Base-by-base conservation (phyloP, 2,113 vertebrate genomes). In the Microtus pennsylvanicus region DNA sequence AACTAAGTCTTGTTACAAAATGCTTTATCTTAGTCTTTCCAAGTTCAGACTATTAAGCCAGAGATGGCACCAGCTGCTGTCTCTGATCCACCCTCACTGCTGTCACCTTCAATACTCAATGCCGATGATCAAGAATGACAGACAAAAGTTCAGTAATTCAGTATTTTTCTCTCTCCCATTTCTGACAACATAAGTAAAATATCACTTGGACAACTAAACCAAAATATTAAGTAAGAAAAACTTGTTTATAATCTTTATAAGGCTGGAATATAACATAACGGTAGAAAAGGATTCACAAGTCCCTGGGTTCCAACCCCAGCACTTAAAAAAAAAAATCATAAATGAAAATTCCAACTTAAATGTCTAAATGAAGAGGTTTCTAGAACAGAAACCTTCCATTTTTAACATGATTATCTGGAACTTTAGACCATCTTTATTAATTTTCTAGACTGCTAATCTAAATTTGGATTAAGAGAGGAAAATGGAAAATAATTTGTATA, bases 201-300 rank as follows among this genome's bases (percentile, higher is more conserved):
- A 30, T 45, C 87, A 55, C 13, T 30, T 16, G 3, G 55, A 4
- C 7, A 74, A 72, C 28, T 55, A 83, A 8, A 69, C 55, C 86
- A 52, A 83, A 86, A 33, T 30, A 78, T 2, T n/a, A 85, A 90
- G 77, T n/a, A 80, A 90, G 77, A 87, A 94, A 94, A 90, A 47
- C 24, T 50, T 26, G 61, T 72, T 38, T 69, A 61, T 76, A 75
- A 42, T 22, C 7, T 7, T 11, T 65, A 47, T 45, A 80, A 33
- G 42, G 28, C 28, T 77, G 16, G 11, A 75, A 14, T 47, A 12
- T 47, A 65, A 61, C 38, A 47, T 21, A 65, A 30, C 35, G 30
- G 45, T 38, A 52, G 33, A 50, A 17, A 4, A 67, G 33, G 61
- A 67, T 50, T 50, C 45, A 38, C 63, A 81, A 69, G 47, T 65